A percentile compares a stretch with the other conserved stretches of the same genome.
Evolutionary conservation across 2,113 vertebrate species (phyloP).

Genomic region (Chiloscyllium plagiosum): DNA sequence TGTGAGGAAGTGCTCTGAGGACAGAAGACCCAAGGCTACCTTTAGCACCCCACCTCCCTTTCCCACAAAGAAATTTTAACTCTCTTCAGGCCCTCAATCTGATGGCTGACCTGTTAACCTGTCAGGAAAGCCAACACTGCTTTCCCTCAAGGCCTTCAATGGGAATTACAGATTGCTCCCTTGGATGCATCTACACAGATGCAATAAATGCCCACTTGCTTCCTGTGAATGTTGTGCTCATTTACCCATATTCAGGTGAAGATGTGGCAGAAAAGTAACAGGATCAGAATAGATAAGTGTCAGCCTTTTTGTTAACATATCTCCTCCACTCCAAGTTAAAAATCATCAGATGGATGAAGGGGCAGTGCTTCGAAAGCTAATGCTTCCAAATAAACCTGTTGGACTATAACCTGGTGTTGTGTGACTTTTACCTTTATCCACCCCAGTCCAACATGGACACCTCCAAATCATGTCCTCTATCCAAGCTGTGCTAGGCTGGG

Average conservation of each 20-base stretch:
- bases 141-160: not conserved
- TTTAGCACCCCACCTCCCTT: too few species aligned
- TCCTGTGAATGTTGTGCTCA: not conserved
- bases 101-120: not conserved
- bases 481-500: not conserved
- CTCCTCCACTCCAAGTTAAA: not conserved
- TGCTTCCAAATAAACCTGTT: too few species aligned
- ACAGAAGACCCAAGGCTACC: too few species aligned
- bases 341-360: too few species aligned
- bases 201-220: not conserved
- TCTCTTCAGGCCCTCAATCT: not conserved
- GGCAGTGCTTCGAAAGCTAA: too few species aligned
- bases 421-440: too few species aligned
- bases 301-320: not conserved
- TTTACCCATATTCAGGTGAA: not conserved
- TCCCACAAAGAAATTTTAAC: not conserved
- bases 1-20: too few species aligned
- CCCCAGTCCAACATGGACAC: too few species aligned
- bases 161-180: not conserved
- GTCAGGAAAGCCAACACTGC: not conserved
- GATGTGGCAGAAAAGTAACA: not conserved
- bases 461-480: too few species aligned
- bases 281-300: not conserved
- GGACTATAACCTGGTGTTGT: too few species aligned
- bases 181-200: not conserved